Base-by-base conservation (phyloP, 2,113 vertebrate species). In the Archilochus colubris region DNA sequence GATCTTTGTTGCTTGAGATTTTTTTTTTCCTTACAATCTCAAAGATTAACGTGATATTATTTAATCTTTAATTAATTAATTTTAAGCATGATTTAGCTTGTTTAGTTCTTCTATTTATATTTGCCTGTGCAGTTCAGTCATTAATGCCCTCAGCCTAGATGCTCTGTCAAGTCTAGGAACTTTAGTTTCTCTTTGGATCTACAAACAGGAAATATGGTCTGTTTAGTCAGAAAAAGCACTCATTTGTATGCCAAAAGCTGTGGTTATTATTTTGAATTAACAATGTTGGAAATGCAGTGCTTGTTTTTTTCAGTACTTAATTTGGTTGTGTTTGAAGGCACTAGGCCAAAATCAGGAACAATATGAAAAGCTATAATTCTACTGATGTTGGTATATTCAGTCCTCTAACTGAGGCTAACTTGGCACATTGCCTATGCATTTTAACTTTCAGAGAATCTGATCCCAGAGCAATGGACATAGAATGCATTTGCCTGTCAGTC, bases 401-500 rank as follows among this genome's bases (percentile, higher is more conserved):
- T 74, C 43, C 30, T 84, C 44, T 88, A 64, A 70, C 50, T 86
- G 68, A 88, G 46, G 57, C 61, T 91, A 79, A 46, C 64, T 48
- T 95, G 95, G 91, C 68, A 46, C 9, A 5, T 25, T 93, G 88
- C 93, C 86, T 67, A 13, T 75, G 38, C 53, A 94, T 89, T 90
- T 93, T 57, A 92, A 21, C 82, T 95, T 92, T 84, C 84, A 84
- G 87, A 91, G 67, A n/a, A 84, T 91, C 74, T 93, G 79, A 74
- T 94, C 62, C 66, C 51, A 76, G 79, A 91, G 89, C 68, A 93
- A 78, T 88, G 85, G 92, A 80, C 68, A 51, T 25, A 72, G 69
- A 96, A 96, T 90, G 46, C n/a, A 86, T 86, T 91, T 93, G 38
- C 46, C 46, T 88, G 75, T 91, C 96, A 89, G 78, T 91, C 82